Evolutionary conservation across 35 echinoderm and acorn worm genomes (phyloP), one percentile per base, ranked within the genome.

Genomic region (Hemicentrotus pulcherrimus): DNA sequence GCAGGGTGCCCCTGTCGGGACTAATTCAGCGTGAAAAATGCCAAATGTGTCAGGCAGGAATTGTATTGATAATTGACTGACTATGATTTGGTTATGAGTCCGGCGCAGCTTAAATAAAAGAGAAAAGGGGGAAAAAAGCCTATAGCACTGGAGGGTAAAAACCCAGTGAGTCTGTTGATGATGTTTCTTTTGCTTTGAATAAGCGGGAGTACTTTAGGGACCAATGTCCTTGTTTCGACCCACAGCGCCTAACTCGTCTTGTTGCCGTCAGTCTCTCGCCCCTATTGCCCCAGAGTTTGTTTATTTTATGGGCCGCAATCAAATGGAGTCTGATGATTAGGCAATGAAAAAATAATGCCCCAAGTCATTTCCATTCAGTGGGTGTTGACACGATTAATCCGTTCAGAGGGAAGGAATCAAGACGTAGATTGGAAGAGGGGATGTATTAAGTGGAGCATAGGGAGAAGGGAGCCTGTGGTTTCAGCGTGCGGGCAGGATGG

Each of bases 291-390:
- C 46, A 58, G 88, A 93, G 48, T 93, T 93, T 93, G 91, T 93
- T 93, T 93, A 93, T 58, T 47, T 93, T 93, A 31, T 93, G 30
- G 48, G 48, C 91, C 91, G 30, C 48, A 93, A 93, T 93, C 91
- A 93, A 93, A 93, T 93, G 91, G 48, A 93, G 91, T 93, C 48
- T 93, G 91, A 93, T 93, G 91, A 93, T 93, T 93, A 93, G 91
- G 91, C 91, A 93, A 93, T 93, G 91, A 93, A 93, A 93, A 93
- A 93, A 93, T 93, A 93, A 93, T 93, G 91, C 91, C 91, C 30
- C 46, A 16, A 93, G 91, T 93, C 32, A 93, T 93, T 93, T 93
- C 91, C 48, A 93, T 93, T 93, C 91, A 93, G n/a, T 47, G 32
- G 91, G 91, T 93, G 91, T 93, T 93, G 91, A 93, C 91, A 93